Evolutionary conservation across 2,888 invertebrate genomes (phyloP).

Genomic region (Caradrina clavipalpis): DNA sequence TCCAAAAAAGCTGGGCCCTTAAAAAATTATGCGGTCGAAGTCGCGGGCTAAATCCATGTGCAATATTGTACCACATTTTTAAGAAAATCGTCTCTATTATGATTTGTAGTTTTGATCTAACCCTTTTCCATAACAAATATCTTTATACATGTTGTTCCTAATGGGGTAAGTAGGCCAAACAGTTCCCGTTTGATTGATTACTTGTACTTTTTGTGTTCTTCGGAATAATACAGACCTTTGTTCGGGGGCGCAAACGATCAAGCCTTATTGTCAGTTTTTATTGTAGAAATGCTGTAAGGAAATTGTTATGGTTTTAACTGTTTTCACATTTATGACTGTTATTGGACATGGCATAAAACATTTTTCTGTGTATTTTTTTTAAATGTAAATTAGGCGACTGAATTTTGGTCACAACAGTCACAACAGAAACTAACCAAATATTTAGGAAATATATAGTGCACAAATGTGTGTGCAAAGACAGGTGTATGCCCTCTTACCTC

Average conservation of each 20-base stretch:
- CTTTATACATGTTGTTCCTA: background rate
- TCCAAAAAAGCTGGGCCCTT: too few relatives aligned
- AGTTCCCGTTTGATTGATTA: slow-evolving; percentile 33
- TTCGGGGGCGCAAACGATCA: slow-evolving; percentile 22
- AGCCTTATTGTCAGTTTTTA: slow-evolving; percentile 32
- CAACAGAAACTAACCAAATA: too few relatives aligned
- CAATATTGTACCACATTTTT: background rate
- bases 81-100: background rate
- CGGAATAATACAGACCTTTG: slow-evolving; percentile 17
- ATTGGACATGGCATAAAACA: too few relatives aligned
- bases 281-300: slow-evolving; percentile 1
- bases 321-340: background rate
- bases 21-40: too few relatives aligned
- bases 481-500: too few relatives aligned
- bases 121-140: slow-evolving; percentile 21
- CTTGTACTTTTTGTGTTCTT: slow-evolving; percentile 23
- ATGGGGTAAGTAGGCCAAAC: slow-evolving; percentile 11
- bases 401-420: too few relatives aligned
- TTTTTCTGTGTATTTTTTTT: too few relatives aligned
- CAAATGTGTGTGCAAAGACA: too few relatives aligned
- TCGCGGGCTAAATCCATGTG: too few relatives aligned
- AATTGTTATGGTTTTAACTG: slow-evolving; percentile 22
- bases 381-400: too few relatives aligned
- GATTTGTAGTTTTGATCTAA: slow-evolving; percentile 7
- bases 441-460: too few relatives aligned